A percentile compares a stretch with the other conserved stretches of the same genome.
Conservation (phyloP, 2,113 vertebrate species). For the Connochaetes taurinus region DNA sequence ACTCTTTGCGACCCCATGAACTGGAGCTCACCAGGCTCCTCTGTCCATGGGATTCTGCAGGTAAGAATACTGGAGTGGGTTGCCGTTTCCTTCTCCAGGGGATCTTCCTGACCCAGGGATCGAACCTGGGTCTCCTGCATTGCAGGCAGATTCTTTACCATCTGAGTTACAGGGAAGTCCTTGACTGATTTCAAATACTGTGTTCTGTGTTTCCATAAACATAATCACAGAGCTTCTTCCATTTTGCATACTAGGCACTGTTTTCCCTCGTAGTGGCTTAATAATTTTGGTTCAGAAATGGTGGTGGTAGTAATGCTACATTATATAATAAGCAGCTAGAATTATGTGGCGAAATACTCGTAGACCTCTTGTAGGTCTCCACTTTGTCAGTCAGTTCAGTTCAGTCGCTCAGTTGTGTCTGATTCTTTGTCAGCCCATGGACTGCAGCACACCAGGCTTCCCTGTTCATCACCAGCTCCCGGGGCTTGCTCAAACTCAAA, state of each 20-base stretch:
- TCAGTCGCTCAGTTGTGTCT: not conserved
- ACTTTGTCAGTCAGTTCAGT: not conserved
- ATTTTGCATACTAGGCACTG: not conserved
- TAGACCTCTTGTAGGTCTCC: not conserved
- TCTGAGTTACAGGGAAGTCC: not conserved
- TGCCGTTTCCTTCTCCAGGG: not conserved
- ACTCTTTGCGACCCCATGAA: not conserved
- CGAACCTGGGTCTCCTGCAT: not conserved
- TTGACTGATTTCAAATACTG: not conserved
- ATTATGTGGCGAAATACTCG: not conserved
- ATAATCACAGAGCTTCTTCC: not conserved
- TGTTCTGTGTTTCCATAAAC: not conserved
- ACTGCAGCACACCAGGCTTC: not conserved
- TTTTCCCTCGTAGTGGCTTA: not conserved
- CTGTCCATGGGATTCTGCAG: not conserved
- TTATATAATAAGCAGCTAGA: not conserved
- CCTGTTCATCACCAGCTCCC: not conserved
- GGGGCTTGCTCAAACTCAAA: not conserved
- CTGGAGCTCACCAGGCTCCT: not conserved
- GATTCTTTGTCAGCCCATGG: not conserved
- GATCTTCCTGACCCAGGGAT: not conserved
- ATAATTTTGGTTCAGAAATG: constrained; percentile 7
- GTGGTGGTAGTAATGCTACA: not conserved
- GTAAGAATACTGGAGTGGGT: not conserved
- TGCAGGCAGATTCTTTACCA: not conserved